A percentile compares a stretch with the other conserved stretches of the same genome.
Conservation (phyloP, 2,113 vertebrate species). For the Thinocorus orbignyianus region DNA sequence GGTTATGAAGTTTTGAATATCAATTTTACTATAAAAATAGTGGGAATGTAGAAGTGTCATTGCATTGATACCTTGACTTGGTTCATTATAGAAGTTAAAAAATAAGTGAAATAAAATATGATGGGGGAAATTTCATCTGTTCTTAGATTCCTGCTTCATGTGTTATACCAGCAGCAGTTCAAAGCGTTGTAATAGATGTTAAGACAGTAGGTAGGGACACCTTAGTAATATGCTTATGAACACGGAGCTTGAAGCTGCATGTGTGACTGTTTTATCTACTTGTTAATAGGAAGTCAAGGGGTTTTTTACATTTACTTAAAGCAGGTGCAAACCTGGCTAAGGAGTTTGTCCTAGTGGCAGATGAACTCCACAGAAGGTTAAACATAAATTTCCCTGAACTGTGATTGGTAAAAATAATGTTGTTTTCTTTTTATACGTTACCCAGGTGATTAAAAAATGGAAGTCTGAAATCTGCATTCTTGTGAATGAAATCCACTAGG, state of each 20-base stretch:
- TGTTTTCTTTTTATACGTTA: background rate
- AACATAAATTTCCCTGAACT: background rate
- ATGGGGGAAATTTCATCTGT: background rate
- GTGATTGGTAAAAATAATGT: background rate
- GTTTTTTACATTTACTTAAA: background rate
- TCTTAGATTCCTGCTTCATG: background rate
- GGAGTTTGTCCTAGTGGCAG: background rate
- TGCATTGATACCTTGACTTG: background rate
- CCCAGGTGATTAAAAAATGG: background rate
- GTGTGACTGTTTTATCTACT: fast-evolving
- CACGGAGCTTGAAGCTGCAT: fast-evolving
- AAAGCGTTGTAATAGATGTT: background rate
- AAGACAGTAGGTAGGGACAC: background rate
- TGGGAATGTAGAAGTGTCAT: background rate
- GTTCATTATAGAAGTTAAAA: background rate
- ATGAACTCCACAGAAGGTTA: background rate
- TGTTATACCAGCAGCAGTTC: background rate
- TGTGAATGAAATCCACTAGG: background rate
- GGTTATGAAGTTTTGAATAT: background rate
- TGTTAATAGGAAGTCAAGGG: background rate
- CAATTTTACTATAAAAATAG: background rate
- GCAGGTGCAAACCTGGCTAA: background rate
- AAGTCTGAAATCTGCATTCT: background rate
- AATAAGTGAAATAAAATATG: background rate
- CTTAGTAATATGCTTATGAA: background rate